Evolutionary conservation across 1,140 invertebrate species (phyloP).

Genomic region (Heliothis virescens): DNA sequence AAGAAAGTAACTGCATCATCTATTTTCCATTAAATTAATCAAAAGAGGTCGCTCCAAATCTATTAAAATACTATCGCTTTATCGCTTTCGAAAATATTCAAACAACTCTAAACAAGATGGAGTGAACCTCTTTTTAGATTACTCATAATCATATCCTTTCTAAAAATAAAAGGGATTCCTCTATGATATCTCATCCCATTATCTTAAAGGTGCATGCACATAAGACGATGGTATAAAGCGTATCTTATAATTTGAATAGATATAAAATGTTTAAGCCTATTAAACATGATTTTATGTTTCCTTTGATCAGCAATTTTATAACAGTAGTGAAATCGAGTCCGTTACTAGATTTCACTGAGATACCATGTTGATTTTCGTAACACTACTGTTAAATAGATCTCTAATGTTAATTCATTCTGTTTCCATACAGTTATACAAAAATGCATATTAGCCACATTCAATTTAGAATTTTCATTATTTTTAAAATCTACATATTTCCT

Average conservation of each 20-base stretch:
- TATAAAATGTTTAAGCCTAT: not conserved
- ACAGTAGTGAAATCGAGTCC: not conserved
- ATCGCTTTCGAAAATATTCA: not conserved
- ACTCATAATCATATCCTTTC: slow-evolving; percentile 24
- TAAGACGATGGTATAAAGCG: not conserved
- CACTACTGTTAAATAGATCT: too few species aligned
- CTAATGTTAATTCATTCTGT: too few species aligned
- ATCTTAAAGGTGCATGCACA: slow-evolving; percentile 18
- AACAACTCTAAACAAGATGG: slow-evolving; percentile 4
- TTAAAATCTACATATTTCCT: too few species aligned
- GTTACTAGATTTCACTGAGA: too few species aligned
- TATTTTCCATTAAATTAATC: too few species aligned
- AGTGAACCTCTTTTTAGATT: slow-evolving; percentile 15
- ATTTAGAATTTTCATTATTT: too few species aligned
- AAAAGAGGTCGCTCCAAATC: too few species aligned
- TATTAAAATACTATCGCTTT: too few species aligned
- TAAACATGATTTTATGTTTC: not conserved
- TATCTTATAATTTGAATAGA: not conserved
- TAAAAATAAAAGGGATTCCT: slow-evolving; percentile 31
- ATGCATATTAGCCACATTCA: too few species aligned
- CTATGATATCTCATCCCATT: slow-evolving; percentile 2
- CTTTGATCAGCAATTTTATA: not conserved
- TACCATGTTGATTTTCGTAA: too few species aligned
- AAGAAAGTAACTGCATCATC: too few species aligned
- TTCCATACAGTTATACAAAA: too few species aligned